phyloP scores from a whole-genome alignment of 2,888 invertebrate species.

The Nipponacmea schrenckii region DNA sequence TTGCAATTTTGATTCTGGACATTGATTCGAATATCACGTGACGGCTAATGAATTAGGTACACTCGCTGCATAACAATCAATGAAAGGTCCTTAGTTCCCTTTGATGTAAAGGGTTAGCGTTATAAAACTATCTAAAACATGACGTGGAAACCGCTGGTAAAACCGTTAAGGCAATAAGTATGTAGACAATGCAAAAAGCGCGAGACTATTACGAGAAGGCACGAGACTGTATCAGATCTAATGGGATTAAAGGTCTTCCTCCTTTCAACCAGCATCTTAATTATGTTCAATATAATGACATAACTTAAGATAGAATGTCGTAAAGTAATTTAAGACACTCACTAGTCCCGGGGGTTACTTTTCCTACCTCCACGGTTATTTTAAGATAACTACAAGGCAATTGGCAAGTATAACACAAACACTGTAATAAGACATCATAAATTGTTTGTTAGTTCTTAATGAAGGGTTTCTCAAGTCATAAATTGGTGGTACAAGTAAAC shows the following conservation, averaged over 20 bases:
- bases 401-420: conserved; percentile 5
- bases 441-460: conserved; percentile 2
- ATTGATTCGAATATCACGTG: background rate
- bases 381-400: background rate
- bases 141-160: too few species aligned
- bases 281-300: conserved; percentile 2
- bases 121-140: background rate
- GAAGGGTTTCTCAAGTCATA: conserved; percentile 1
- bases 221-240: background rate
- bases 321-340: background rate
- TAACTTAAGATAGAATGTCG: background rate
- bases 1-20: background rate
- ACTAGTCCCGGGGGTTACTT: background rate
- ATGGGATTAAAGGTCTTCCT: too few species aligned
- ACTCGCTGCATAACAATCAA: conserved; percentile 2
- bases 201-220: conserved; percentile 1
- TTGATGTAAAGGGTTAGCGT: background rate
- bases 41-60: background rate
- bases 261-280: background rate
- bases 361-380: background rate
- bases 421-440: background rate
- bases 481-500: background rate
- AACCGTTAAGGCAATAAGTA: background rate
- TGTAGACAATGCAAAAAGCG: background rate
- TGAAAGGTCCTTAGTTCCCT: background rate